Evolutionary conservation across 1,140 invertebrate species (phyloP), one percentile per base, ranked within the genome.

Genomic region (Melipona quadrifasciata): DNA sequence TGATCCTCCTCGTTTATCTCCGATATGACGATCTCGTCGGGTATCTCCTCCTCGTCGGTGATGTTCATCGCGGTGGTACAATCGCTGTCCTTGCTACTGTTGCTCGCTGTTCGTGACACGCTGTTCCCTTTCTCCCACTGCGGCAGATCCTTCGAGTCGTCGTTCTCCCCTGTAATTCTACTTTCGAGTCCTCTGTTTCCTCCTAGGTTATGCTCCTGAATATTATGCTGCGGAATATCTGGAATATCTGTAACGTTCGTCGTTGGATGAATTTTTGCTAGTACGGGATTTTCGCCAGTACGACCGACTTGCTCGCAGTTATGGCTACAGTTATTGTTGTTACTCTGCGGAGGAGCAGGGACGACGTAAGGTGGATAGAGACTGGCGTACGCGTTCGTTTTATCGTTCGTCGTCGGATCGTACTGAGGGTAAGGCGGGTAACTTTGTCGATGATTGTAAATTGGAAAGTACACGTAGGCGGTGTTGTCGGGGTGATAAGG

Each of bases 391-490:
- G 31, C 11, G 27, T 21, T 79, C 6, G 67, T 80, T 0, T 16
- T 27, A 17, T 19, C 39, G 39, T 47, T 47, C 6, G 8, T 70
- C 17, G 6, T 21, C 0, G 80, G 68, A 19, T 70, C 51, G 21
- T 34, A 31, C 11, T n/a, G 73, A 6, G 61, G 61, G 2, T 86
- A 70, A 34, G 65, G 17, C 6, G 78, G 12, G 47, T 64, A 80
- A 27, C 47, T 10, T 11, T 74, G 17, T 51, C 57, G 76, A 19
- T 88, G 85, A 68, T 90, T 84, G 82, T 89, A 91, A 80, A 91
- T 58, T 0, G 93, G 91, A 65, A 87, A 91, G 78, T 89, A 91
- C 53, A 91, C 53, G 55, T 88, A 92, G 67, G 86, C 75, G 10
- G 89, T 87, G 65, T 83, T 84, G 34, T 92, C 87, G 0, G 75